Conservation (phyloP, 1,140 invertebrate species). For the Drosophila erecta region DNA sequence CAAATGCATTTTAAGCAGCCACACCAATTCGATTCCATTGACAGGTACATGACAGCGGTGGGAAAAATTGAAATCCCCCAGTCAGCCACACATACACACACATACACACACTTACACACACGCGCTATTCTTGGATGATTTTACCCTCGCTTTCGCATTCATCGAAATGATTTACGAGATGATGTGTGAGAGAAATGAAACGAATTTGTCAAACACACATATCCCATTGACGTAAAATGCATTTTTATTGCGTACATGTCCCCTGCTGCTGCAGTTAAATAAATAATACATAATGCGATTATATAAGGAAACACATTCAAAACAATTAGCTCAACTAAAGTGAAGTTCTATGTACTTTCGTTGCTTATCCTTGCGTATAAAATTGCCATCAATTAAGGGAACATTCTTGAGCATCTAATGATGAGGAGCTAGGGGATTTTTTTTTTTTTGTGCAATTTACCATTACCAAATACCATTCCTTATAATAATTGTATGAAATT, state of each 20-base stretch:
- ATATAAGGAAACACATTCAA: too few species aligned
- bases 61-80: background rate
- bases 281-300: background rate
- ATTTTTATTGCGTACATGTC: background rate
- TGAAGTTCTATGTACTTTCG: too few species aligned
- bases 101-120: background rate
- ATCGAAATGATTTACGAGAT: constrained; percentile 58
- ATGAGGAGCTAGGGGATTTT: too few species aligned
- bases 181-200: constrained; percentile 26
- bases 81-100: background rate
- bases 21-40: constrained; percentile 26
- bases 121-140: constrained; percentile 13
- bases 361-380: too few species aligned
- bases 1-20: constrained; percentile 15
- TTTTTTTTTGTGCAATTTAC: background rate
- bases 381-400: too few species aligned
- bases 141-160: constrained; percentile 24
- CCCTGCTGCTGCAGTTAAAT: background rate
- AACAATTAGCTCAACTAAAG: too few species aligned
- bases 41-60: constrained; percentile 21
- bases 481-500: background rate
- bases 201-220: constrained; percentile 39
- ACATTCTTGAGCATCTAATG: background rate
- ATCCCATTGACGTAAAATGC: background rate
- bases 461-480: background rate